Conservation (phyloP, 2,113 vertebrate species). For the Theropithecus gelada region DNA sequence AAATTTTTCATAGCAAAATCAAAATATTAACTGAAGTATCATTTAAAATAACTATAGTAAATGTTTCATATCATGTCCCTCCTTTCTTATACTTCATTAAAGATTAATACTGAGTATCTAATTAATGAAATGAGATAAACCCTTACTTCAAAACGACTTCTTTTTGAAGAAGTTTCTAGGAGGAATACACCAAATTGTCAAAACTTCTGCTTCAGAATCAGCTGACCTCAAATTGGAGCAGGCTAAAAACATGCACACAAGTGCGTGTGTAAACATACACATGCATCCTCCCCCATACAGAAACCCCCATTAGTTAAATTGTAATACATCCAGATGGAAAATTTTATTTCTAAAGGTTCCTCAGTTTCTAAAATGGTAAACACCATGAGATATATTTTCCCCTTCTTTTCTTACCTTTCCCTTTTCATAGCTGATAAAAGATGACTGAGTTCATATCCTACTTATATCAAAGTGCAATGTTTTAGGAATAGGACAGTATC, state of each 20-base stretch:
- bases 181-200: neutral
- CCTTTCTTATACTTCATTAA: neutral
- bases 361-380: neutral
- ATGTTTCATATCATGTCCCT: neutral
- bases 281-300: rapidly evolving
- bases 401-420: neutral
- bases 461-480: neutral
- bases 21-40: conserved; percentile 16
- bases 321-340: neutral
- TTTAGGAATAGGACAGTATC: neutral
- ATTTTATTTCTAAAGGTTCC: neutral
- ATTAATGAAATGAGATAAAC: conserved; percentile 22
- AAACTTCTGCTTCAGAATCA: conserved; percentile 19
- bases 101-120: neutral
- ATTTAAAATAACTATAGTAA: neutral
- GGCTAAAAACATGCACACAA: neutral
- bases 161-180: neutral
- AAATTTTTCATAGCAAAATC: neutral
- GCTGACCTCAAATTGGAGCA: neutral
- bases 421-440: neutral
- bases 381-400: neutral
- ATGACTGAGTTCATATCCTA: neutral
- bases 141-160: neutral
- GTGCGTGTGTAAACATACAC: no score
- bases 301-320: neutral